A percentile compares a stretch with the other conserved stretches of the same genome.
Conservation (phyloP, 1,140 invertebrate genomes). For the Tetranychus urticae region DNA sequence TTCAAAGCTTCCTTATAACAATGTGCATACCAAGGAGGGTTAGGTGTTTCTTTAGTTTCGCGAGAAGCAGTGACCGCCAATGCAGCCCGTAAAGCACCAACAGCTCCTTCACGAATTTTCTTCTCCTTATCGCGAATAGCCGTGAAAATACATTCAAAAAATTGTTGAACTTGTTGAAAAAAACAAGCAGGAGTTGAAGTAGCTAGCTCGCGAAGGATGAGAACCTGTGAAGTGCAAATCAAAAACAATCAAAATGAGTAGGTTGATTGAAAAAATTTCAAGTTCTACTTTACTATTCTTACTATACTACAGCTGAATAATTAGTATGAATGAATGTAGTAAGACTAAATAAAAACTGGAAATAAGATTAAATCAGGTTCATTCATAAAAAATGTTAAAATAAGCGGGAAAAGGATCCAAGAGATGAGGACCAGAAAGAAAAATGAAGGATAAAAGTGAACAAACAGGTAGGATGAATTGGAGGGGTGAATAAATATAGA, state of each 20-base stretch:
- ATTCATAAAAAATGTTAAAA: no score
- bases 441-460: no score
- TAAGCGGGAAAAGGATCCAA: no score
- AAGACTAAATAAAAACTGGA: no score
- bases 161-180: conserved; percentile 85
- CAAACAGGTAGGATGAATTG: no score
- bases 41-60: conserved; percentile 54
- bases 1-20: conserved; percentile 67
- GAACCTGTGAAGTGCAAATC: conserved; percentile 26
- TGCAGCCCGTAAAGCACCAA: conserved; percentile 71
- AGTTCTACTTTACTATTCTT: no score
- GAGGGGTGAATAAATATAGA: no score
- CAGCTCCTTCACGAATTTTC: conserved; percentile 70
- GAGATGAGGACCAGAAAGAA: no score
- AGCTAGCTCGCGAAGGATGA: conserved; percentile 77
- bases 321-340: no score
- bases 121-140: conserved; percentile 75
- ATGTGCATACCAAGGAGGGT: conserved; percentile 32
- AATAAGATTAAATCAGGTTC: no score
- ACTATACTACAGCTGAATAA: no score
- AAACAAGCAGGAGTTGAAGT: conserved; percentile 91
- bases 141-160: conserved; percentile 80
- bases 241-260: not conserved
- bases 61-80: conserved; percentile 78
- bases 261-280: no score